Base-by-base conservation (phyloP, 1,140 invertebrate species). In the Thalassaphorura encarpata region DNA sequence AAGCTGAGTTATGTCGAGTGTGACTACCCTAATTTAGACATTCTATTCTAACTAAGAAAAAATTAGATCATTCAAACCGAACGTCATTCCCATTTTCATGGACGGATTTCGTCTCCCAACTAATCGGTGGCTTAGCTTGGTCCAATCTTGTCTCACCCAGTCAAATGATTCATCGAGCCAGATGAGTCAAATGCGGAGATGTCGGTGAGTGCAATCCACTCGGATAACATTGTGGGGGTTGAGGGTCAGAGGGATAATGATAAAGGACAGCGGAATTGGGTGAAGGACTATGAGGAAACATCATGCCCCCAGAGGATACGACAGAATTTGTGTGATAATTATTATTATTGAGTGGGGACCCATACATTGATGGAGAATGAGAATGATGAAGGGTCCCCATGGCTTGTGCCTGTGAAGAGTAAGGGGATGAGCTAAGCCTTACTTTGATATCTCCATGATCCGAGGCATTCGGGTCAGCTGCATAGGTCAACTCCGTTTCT, bases 401-500 rank as follows among this genome's bases (percentile, higher is more conserved):
- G 11, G n/a, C 11, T n/a, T 36, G 33, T 16, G 56, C 43, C 29
- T 56, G 61, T 23, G 57, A 39, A 19, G 62, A 64, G 42, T 65
- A 65, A 26, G 63, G 63, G 28, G 59, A 61, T 27, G 56, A 56
- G 52, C 63, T 65, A 26, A 65, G 58, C 52, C 63, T 65, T 65
- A 65, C 63, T 65, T 65, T 65, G 24, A 52, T 56, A 49, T 65
- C 63, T 51, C 62, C 58, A 42, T 65, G 60, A 40, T 62, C 63
- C 13, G 63, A 62, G 19, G 48, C 58, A 28, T 60, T 65, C 16
- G 60, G 60, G 43, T 65, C 60, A 8, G 63, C 60, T 1, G 63
- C 63, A 80, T 96, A 97, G 56, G 89, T 94, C 60, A 97, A 81
- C 78, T 97, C 94, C 43, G 93, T 96, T 74, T 97, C 94, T 78